A percentile compares a stretch with the other conserved stretches of the same genome.
These are phyloP conservation scores for Drosophila flavopinicola DNA, from an alignment of 2,888 invertebrate genomes.

Conservation along the genomic window DNA sequence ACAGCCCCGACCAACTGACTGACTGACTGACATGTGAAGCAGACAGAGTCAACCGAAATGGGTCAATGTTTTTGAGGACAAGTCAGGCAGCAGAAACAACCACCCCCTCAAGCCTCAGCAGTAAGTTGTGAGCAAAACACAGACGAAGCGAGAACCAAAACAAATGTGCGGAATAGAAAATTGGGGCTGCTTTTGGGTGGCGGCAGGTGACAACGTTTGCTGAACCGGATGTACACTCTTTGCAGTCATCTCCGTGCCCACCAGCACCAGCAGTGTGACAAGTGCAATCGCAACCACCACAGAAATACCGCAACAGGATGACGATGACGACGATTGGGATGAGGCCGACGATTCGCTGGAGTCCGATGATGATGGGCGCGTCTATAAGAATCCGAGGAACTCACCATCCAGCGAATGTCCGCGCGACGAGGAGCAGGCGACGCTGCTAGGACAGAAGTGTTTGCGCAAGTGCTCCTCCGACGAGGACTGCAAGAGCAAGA, in stretches of 20 bases:
- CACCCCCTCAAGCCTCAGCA: background rate
- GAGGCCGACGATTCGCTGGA: constrained; percentile 85
- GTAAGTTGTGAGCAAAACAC: constrained; percentile 44
- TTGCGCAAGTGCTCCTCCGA: constrained; percentile 96
- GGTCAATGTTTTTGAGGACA: constrained; percentile 79
- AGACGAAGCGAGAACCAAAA: constrained; percentile 57
- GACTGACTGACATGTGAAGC: constrained; percentile 47
- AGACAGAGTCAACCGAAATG: constrained; percentile 60
- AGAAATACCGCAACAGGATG: constrained; percentile 80
- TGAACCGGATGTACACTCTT: constrained; percentile 1
- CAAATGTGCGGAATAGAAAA: constrained; percentile 44
- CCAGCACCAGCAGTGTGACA: constrained; percentile 43
- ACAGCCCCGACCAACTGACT: constrained; percentile 17
- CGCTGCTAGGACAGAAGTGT: constrained; percentile 93
- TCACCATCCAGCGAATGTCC: constrained; percentile 94
- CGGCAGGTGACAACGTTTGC: constrained; percentile 22
- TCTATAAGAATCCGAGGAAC: constrained; percentile 95
- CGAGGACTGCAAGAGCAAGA: constrained; percentile 97
- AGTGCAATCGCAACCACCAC: constrained; percentile 69
- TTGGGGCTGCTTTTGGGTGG: background rate
- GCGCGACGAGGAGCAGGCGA: constrained; percentile 93
- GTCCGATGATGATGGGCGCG: constrained; percentile 91
- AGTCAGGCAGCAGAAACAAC: constrained; percentile 30
- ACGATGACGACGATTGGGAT: constrained; percentile 82
- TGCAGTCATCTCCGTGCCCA: constrained; percentile 75